Evolutionary conservation across 2,888 invertebrate genomes (phyloP), one percentile per base, ranked within the genome.

Genomic region (Drosophila sordidula): DNA sequence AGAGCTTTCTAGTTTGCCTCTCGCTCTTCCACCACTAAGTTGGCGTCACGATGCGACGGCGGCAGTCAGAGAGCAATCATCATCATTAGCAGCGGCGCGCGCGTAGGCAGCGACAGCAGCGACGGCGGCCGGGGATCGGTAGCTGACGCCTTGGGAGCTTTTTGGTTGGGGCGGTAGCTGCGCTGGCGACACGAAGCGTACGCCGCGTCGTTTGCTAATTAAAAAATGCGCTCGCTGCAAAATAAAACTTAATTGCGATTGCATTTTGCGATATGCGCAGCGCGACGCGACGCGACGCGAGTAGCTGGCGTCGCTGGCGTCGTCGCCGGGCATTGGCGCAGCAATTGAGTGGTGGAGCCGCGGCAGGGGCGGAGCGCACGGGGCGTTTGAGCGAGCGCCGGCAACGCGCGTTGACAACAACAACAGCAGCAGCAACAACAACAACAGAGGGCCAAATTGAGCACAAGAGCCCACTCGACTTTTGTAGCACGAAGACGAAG

Each of bases 201-300:
- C 73, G 62, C 61, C 61, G 81, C 55, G 80, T 67, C 75, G 80
- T 64, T 75, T 68, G 86, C 87, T 89, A 89, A 87, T 88, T 87
- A 88, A 88, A 87, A 88, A 88, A 87, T 88, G 80, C 82, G 80
- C 86, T 87, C 80, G 84, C 86, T 74, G 79, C 86, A 80, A 87
- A 88, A 88, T 89, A 86, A 89, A 88, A 88, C 86, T 88, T 88
- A 88, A 88, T 88, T 88, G 88, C 86, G 87, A 88, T 89, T 87
- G 79, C 79, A 87, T 83, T 86, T 86, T 83, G 79, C 78, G 88
- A 88, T 88, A 88, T 74, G 79, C 72, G 70, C 69, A 32, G 52
- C 62, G 65, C 73, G 56, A 44, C 22, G 62, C 70, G 51, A 54
- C 62, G 65, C 73, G 56, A 44, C 22, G 62, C 70, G 51, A 54